Evolutionary conservation across 2,797 vertebrate species (phyloP).

Genomic region (Parauchenoglanis punctatus): DNA sequence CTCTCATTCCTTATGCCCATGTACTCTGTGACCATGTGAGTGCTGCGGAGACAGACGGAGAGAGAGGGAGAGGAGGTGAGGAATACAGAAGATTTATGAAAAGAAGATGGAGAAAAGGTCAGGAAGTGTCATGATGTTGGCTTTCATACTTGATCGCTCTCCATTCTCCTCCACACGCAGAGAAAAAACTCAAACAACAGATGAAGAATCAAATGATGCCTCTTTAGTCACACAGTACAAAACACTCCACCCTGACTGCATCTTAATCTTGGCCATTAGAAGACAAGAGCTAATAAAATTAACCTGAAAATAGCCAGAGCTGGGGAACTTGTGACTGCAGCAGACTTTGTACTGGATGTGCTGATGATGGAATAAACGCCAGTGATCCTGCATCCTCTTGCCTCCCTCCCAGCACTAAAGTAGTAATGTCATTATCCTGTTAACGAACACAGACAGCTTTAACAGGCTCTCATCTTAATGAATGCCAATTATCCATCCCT

Average conservation of each 20-base stretch:
- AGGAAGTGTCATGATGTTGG: slow-evolving; percentile 64
- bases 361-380: not conserved
- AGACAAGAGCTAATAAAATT: slow-evolving; percentile 14
- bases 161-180: slow-evolving; percentile 64
- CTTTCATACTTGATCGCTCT: slow-evolving; percentile 71
- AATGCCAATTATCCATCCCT: slow-evolving; percentile 61
- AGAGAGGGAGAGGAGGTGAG: slow-evolving; percentile 35
- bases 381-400: not conserved
- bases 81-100: slow-evolving; percentile 1
- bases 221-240: not conserved
- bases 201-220: slow-evolving; percentile 42
- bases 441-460: slow-evolving; percentile 56
- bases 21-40: slow-evolving; percentile 93
- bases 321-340: not conserved
- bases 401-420: slow-evolving; percentile 35
- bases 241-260: not conserved
- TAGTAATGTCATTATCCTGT: slow-evolving; percentile 60
- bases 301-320: not conserved
- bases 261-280: not conserved
- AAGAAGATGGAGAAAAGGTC: slow-evolving; percentile 44
- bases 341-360: not conserved
- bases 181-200: slow-evolving; percentile 54
- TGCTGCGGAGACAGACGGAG: slow-evolving; percentile 71
- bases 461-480: slow-evolving; percentile 65
- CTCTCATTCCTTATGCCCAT: slow-evolving; percentile 98